Evolutionary conservation across 2,888 invertebrate species (phyloP).

Genomic region (Cheilosia urbana): DNA sequence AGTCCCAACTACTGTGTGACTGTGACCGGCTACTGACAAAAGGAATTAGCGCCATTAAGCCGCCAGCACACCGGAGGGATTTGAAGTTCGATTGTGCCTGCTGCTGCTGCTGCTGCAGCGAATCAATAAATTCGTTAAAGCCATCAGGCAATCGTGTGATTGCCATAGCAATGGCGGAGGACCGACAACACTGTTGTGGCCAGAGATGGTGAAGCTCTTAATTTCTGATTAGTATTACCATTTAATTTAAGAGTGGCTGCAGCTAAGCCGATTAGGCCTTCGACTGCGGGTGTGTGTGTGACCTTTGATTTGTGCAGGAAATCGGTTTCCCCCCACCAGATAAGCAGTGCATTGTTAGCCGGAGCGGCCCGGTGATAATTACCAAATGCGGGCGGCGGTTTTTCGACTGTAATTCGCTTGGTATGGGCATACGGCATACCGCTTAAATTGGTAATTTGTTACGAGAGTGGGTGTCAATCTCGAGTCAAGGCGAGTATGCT

Average conservation of each 20-base stretch:
- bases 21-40: conserved; percentile 21
- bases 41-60: conserved; percentile 64
- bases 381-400: conserved; percentile 49
- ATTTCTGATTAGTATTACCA: conserved; percentile 33
- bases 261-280: neutral
- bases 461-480: conserved; percentile 65
- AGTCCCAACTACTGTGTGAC: conserved; percentile 24
- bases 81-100: conserved; percentile 41
- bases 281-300: conserved; percentile 29
- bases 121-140: conserved; percentile 70
- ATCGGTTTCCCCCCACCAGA: conserved; percentile 45
- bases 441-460: conserved; percentile 58
- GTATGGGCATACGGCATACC: neutral
- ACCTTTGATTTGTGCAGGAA: conserved; percentile 73
- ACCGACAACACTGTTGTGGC: neutral
- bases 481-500: conserved; percentile 36
- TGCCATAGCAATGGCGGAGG: neutral
- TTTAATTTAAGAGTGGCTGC: conserved; percentile 18
- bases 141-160: conserved; percentile 47
- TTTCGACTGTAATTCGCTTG: conserved; percentile 27
- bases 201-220: conserved; percentile 30
- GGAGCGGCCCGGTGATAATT: conserved; percentile 54
- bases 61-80: neutral
- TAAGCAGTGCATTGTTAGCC: conserved; percentile 9
- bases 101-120: conserved; percentile 10